phyloP scores from a whole-genome alignment of 2,888 invertebrate genomes.

The Oscheius sp. region DNA sequence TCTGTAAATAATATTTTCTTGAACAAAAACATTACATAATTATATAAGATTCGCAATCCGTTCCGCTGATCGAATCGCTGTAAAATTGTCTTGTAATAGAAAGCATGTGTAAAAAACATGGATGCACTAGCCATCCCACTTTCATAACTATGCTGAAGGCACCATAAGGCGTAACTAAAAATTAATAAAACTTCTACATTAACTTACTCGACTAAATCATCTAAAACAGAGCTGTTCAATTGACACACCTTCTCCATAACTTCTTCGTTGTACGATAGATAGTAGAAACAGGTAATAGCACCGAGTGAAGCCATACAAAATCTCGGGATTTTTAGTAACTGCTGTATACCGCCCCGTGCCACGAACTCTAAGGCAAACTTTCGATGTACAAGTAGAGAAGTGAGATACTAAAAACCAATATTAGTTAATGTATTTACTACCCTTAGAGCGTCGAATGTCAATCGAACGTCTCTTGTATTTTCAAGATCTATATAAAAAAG shows the following conservation, averaged over 20 bases:
- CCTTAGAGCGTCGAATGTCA: constrained; percentile 92
- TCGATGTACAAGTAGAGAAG: constrained; percentile 93
- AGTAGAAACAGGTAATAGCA: constrained; percentile 93
- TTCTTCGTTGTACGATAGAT: constrained; percentile 92
- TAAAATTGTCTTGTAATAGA: constrained; percentile 83
- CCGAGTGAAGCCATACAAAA: constrained; percentile 77
- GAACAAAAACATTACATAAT: constrained; percentile 82
- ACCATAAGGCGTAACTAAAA: constrained; percentile 87
- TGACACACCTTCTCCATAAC: constrained; percentile 91
- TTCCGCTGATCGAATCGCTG: constrained; percentile 94
- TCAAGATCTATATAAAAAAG: constrained; percentile 88
- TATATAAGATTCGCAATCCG: constrained; percentile 89
- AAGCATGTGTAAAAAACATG: constrained; percentile 90
- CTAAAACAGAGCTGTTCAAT: constrained; percentile 76
- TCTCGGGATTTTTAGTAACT: constrained; percentile 83
- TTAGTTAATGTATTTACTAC: constrained; percentile 59
- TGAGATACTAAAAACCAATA: constrained; percentile 79
- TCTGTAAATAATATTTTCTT: constrained; percentile 73
- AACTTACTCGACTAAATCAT: constrained; percentile 64
- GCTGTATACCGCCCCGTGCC: constrained; percentile 84
- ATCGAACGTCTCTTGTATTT: constrained; percentile 86
- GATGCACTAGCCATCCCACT: constrained; percentile 97
- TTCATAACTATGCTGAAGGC: constrained; percentile 93
- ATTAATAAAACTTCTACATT: background rate
- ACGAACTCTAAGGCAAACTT: constrained; percentile 97